Percentiles rank a stretch among this genome's conserved stretches.
Conservation (phyloP, 1,140 invertebrate genomes). For the Lepidurus apus region DNA sequence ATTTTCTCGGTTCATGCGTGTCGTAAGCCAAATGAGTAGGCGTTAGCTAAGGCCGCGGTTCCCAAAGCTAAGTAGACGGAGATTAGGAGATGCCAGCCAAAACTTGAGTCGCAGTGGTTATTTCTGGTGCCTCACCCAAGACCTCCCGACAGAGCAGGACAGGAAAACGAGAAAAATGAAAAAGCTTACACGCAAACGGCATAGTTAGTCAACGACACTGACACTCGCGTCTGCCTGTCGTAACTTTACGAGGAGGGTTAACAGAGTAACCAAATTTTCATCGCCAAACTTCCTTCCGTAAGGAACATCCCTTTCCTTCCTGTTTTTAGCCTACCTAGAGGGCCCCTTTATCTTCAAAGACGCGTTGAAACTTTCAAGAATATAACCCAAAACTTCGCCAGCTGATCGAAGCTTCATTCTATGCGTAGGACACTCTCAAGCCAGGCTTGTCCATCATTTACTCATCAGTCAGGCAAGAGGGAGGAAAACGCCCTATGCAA, state of each 20-base stretch:
- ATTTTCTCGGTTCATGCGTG: background rate
- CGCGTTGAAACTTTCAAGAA: too few species aligned
- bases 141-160: slow-evolving; percentile 13
- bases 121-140: slow-evolving; percentile 4
- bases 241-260: background rate
- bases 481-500: background rate
- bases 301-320: background rate
- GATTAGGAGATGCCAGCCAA: slow-evolving; percentile 6
- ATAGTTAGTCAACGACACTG: background rate
- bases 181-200: background rate
- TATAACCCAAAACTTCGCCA: background rate
- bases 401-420: background rate
- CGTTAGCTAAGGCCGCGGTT: slow-evolving; percentile 3
- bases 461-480: background rate
- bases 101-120: slow-evolving; percentile 21
- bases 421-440: background rate
- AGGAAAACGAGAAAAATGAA: background rate
- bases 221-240: background rate
- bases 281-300: background rate
- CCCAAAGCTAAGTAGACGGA: background rate
- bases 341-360: background rate
- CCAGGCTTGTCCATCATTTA: background rate
- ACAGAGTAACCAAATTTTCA: background rate
- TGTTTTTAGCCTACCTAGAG: background rate
- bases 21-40: background rate